Conservation (phyloP, 1,140 invertebrate species). For the Radopholus similis region DNA sequence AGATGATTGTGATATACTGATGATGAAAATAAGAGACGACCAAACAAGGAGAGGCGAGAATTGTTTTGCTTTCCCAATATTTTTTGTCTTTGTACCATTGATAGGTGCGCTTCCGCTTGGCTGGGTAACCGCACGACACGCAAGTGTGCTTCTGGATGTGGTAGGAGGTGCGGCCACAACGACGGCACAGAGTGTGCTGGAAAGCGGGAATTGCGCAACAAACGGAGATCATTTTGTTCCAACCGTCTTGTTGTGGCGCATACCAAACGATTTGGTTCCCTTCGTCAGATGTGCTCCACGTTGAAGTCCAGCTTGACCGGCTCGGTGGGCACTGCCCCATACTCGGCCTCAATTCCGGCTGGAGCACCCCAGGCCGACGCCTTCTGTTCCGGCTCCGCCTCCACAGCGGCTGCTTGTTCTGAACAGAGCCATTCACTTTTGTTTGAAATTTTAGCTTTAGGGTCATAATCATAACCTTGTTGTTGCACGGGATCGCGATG, state of each 20-base stretch:
- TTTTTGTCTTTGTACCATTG: constrained; percentile 83
- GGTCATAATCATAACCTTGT: constrained; percentile 68
- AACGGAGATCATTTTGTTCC: not conserved
- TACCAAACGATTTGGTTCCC: constrained; percentile 99
- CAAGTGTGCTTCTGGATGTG: constrained; percentile 91
- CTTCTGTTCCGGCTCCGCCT: constrained; percentile 24
- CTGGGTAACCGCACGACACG: constrained; percentile 93
- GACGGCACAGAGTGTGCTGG: constrained; percentile 89
- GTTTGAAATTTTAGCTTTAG: not conserved
- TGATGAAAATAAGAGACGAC: too few relatives aligned
- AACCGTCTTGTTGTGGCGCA: constrained; percentile 91
- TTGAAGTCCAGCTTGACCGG: constrained; percentile 42
- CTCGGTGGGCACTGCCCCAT: constrained; percentile 8
- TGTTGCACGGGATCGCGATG: constrained; percentile 98
- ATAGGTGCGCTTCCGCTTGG: constrained; percentile 84
- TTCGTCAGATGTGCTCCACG: constrained; percentile 73
- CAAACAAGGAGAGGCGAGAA: too few relatives aligned
- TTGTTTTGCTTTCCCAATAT: too few relatives aligned
- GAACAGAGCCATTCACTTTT: constrained; percentile 27
- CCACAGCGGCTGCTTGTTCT: constrained; percentile 69
- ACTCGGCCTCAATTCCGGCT: not conserved
- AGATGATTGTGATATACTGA: too few relatives aligned
- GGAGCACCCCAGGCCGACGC: not conserved
- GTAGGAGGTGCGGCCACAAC: constrained; percentile 91
- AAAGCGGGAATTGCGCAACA: not conserved